Conservation (phyloP, 2,888 invertebrate genomes). For the Lucinisca nassula region DNA sequence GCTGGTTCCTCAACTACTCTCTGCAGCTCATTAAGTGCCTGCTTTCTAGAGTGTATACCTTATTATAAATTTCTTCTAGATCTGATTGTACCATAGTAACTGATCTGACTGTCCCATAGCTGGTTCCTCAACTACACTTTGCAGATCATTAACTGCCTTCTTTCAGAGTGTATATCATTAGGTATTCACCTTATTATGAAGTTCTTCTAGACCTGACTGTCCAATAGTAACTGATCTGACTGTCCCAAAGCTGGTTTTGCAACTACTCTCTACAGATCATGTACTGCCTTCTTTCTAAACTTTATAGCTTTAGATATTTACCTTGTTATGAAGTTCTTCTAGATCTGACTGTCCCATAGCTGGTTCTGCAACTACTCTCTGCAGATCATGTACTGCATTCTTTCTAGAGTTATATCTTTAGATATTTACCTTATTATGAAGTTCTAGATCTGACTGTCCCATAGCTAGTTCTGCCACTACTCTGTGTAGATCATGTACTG, state of each 20-base stretch:
- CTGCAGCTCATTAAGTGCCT: no score
- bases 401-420: no score
- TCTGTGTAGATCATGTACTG: conserved; percentile 92
- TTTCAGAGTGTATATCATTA: conserved; percentile 91
- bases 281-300: conserved; percentile 91
- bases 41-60: no score
- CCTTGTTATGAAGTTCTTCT: conserved; percentile 91
- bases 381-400: conserved; percentile 92
- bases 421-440: conserved; percentile 91
- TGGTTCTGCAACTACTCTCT: conserved; percentile 91
- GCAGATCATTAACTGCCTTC: conserved; percentile 92
- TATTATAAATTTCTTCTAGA: conserved; percentile 54
- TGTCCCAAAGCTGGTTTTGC: conserved; percentile 91
- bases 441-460: conserved; percentile 91
- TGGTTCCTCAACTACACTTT: conserved; percentile 91
- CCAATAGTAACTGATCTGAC: no score
- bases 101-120: conserved; percentile 91
- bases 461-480: conserved; percentile 92
- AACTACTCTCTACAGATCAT: conserved; percentile 92
- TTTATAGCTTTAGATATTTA: conserved; percentile 91
- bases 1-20: no score
- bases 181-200: not conserved
- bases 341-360: conserved; percentile 92
- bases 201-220: conserved; percentile 70
- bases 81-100: no score